Conservation (phyloP, 2,888 invertebrate species). For the Incurvaria masculella region DNA sequence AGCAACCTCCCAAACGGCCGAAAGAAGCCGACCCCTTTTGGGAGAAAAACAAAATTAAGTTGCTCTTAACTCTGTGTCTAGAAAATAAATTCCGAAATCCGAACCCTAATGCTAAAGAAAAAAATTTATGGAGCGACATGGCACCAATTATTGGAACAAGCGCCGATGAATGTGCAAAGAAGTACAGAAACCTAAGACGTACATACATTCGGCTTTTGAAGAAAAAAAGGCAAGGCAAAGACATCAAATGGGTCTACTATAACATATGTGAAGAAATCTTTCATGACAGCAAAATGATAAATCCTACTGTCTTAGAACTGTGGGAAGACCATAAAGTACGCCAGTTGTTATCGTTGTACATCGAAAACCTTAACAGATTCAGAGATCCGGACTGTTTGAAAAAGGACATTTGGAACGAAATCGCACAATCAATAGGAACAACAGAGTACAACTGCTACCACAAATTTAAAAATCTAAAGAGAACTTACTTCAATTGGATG, state of each 20-base stretch:
- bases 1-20: slow-evolving; percentile 3
- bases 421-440: slow-evolving; percentile 32
- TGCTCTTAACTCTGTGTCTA: slow-evolving; percentile 33
- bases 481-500: slow-evolving; percentile 38
- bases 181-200: slow-evolving; percentile 36
- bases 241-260: slow-evolving; percentile 44
- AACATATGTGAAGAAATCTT: slow-evolving; percentile 41
- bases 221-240: slow-evolving; percentile 37
- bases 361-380: slow-evolving; percentile 37
- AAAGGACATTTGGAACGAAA: slow-evolving; percentile 46
- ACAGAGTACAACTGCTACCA: slow-evolving; percentile 45
- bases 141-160: slow-evolving; percentile 30
- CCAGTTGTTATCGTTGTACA: slow-evolving; percentile 33
- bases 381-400: slow-evolving; percentile 30
- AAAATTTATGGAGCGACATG: slow-evolving; percentile 32
- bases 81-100: slow-evolving; percentile 27
- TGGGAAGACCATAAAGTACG: slow-evolving; percentile 43
- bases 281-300: slow-evolving; percentile 34
- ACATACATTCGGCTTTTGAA: slow-evolving; percentile 43
- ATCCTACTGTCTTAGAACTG: slow-evolving; percentile 29
- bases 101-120: slow-evolving; percentile 24
- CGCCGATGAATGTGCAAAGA: slow-evolving; percentile 37
- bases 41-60: slow-evolving; percentile 38
- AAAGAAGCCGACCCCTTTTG: slow-evolving; percentile 33
- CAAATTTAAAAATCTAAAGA: slow-evolving; percentile 44